phyloP scores from a whole-genome alignment of 1,140 invertebrate genomes.

The Tribolium madens region DNA sequence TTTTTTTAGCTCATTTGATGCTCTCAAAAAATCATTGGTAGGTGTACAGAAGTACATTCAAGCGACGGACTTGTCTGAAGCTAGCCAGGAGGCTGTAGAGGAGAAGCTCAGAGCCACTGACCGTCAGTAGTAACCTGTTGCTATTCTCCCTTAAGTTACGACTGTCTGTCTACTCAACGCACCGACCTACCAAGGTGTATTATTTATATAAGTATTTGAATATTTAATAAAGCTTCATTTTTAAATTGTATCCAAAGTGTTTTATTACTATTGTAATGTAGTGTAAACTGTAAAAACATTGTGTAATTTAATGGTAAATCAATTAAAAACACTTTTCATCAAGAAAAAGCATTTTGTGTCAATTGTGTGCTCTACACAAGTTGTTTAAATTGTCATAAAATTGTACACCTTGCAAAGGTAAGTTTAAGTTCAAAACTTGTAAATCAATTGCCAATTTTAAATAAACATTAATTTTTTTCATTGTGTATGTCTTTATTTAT shows the following conservation, averaged over 20 bases:
- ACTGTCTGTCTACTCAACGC: constrained; percentile 62
- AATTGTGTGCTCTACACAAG: background rate
- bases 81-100: constrained; percentile 90
- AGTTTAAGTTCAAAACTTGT: background rate
- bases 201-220: constrained; percentile 66
- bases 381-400: background rate
- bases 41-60: constrained; percentile 98
- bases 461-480: background rate
- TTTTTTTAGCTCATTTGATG: constrained; percentile 88
- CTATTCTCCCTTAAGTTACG: constrained; percentile 55
- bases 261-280: constrained; percentile 48
- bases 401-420: background rate
- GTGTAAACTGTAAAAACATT: constrained; percentile 47
- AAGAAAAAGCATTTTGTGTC: constrained; percentile 24
- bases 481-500: background rate
- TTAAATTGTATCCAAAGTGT: constrained; percentile 57
- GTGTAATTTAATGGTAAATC: constrained; percentile 41
- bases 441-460: background rate
- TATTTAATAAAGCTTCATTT: constrained; percentile 67
- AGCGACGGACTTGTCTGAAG: constrained; percentile 92
- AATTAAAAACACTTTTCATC: constrained; percentile 43
- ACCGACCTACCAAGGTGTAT: constrained; percentile 60
- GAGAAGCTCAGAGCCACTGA: constrained; percentile 93
- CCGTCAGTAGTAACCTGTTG: constrained; percentile 78
- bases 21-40: constrained; percentile 93